These are phyloP conservation scores for Macrostomum cliftonense DNA, from an alignment of 2,888 invertebrate genomes.

Conservation along the genomic window DNA sequence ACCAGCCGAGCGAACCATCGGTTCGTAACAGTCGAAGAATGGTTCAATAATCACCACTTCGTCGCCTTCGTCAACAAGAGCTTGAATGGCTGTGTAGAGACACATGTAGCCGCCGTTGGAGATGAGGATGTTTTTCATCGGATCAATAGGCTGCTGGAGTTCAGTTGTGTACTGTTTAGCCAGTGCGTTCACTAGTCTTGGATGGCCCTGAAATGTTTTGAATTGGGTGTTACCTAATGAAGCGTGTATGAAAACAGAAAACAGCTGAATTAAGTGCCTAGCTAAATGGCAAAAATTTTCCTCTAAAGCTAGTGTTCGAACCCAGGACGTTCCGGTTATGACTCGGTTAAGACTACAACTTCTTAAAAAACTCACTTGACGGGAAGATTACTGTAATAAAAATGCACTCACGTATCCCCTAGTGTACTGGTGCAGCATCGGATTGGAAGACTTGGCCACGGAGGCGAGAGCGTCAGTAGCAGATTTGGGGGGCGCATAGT, in stretches of 20 bases:
- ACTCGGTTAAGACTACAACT: no score
- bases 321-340: no score
- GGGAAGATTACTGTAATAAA: neutral
- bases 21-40: constrained; percentile 90
- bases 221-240: no score
- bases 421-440: constrained; percentile 71
- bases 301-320: neutral
- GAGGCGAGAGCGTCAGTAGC: constrained; percentile 57
- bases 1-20: constrained; percentile 71
- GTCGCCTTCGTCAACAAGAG: constrained; percentile 59
- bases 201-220: constrained; percentile 60
- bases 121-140: constrained; percentile 64
- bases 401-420: constrained; percentile 62
- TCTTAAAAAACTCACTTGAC: no score
- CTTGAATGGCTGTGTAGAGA: constrained; percentile 62
- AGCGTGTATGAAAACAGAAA: no score
- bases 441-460: constrained; percentile 48
- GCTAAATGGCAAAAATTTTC: constrained; percentile 1
- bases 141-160: constrained; percentile 56
- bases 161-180: constrained; percentile 64
- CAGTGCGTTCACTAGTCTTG: constrained; percentile 62
- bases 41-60: constrained; percentile 88
- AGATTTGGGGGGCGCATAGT: constrained; percentile 60
- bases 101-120: constrained; percentile 87
- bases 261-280: no score